Percentiles rank a stretch among this genome's conserved stretches.
Evolutionary conservation across 1,140 invertebrate genomes (phyloP).

Genomic region (Procambarus clarkii): DNA sequence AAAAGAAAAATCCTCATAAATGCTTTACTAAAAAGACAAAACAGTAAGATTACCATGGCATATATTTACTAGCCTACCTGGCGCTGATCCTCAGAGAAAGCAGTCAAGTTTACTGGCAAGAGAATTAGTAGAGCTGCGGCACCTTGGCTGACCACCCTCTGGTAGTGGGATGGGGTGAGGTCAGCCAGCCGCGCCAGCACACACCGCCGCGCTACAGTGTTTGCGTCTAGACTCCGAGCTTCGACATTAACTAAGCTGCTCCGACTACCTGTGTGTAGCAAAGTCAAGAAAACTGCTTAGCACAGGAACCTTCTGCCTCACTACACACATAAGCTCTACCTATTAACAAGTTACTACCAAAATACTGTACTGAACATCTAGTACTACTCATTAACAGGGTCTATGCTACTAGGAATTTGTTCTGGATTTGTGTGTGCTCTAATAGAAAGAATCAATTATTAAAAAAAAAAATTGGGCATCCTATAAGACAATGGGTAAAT

Average conservation of each 20-base stretch:
- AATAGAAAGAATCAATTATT: too few relatives aligned
- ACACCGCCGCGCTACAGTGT: constrained; percentile 91
- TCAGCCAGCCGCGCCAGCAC: constrained; percentile 88
- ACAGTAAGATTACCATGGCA: background rate
- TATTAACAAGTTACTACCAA: background rate
- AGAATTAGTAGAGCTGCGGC: constrained; percentile 90
- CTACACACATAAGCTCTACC: background rate
- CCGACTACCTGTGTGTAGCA: constrained; percentile 83
- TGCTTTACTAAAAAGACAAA: too few relatives aligned
- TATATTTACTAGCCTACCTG: constrained; percentile 79
- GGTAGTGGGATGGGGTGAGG: constrained; percentile 85
- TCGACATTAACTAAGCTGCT: constrained; percentile 89
- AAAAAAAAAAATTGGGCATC: too few relatives aligned
- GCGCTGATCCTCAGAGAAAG: constrained; percentile 82
- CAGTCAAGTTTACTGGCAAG: constrained; percentile 85
- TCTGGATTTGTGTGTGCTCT: too few relatives aligned
- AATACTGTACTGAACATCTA: background rate
- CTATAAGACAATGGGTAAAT: too few relatives aligned
- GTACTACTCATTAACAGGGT: background rate
- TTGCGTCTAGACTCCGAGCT: constrained; percentile 89
- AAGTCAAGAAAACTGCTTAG: background rate
- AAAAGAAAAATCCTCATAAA: too few relatives aligned
- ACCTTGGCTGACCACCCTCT: constrained; percentile 84
- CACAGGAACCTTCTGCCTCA: background rate
- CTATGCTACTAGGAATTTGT: too few relatives aligned